Evolutionary conservation across 2,113 vertebrate species (phyloP).

Genomic region (Rhizomys pruinosus): DNA sequence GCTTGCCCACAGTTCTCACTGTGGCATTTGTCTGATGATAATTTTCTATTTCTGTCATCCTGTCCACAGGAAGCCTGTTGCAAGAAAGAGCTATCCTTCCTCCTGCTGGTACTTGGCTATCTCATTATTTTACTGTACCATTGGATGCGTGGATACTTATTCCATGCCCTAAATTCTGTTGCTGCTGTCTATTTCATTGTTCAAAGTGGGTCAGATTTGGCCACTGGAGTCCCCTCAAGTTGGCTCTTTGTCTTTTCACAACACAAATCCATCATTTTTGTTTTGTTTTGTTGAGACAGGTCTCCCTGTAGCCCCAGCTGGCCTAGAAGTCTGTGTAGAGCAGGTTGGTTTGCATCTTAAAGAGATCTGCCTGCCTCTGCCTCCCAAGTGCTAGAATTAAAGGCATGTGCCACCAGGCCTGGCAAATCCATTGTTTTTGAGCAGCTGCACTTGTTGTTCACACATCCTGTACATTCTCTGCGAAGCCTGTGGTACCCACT

Average conservation of each 20-base stretch:
- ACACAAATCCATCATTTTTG: not conserved
- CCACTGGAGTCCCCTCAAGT: not conserved
- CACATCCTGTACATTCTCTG: not conserved
- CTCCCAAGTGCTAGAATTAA: too few relatives aligned
- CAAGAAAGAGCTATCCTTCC: not conserved
- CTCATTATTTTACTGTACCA: not conserved
- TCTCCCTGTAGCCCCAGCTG: too few relatives aligned
- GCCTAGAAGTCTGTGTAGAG: too few relatives aligned
- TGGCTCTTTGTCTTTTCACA: slow-evolving; percentile 1
- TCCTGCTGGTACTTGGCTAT: not conserved
- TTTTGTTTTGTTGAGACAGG: too few relatives aligned
- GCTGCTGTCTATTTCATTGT: not conserved
- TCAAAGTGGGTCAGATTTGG: not conserved
- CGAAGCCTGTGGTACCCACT: not conserved
- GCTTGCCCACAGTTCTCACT: not conserved
- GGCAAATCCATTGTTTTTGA: too few relatives aligned
- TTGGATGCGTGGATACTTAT: not conserved
- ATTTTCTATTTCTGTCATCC: not conserved
- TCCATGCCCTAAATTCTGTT: not conserved
- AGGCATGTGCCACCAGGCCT: not conserved
- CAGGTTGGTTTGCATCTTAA: too few relatives aligned
- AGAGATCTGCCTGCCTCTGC: too few relatives aligned
- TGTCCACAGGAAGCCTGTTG: not conserved
- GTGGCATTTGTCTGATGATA: not conserved
- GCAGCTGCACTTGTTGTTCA: not conserved